Evolutionary conservation across 2,113 vertebrate species (phyloP).

Genomic region (Larimichthys polyactis): DNA sequence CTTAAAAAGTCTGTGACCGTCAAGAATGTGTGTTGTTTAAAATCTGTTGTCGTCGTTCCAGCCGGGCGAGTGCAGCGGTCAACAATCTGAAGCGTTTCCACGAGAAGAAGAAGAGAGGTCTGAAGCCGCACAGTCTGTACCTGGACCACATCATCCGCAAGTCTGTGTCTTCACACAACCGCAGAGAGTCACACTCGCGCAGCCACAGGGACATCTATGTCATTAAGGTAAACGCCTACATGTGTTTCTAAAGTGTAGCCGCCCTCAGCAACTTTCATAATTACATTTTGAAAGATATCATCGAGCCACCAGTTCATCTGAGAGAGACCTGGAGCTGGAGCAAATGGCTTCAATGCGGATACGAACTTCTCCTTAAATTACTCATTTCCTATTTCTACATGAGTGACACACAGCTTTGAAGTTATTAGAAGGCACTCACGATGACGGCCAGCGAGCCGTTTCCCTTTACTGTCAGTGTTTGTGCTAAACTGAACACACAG

Average conservation of each 20-base stretch:
- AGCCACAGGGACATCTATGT: conserved; percentile 94
- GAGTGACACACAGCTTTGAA: neutral
- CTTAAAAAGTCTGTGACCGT: neutral
- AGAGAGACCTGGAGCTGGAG: neutral
- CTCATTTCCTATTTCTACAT: neutral
- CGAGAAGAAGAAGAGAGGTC: conserved; percentile 96
- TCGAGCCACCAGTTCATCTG: neutral
- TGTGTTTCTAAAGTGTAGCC: neutral
- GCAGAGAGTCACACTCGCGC: conserved; percentile 91
- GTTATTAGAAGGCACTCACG: neutral
- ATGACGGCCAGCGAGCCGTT: neutral
- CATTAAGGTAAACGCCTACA: conserved; percentile 88
- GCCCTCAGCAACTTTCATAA: neutral
- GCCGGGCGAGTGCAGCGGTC: conserved; percentile 94
- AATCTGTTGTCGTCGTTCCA: conserved; percentile 65
- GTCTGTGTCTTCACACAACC: conserved; percentile 88
- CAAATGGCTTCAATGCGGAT: neutral
- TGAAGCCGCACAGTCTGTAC: conserved; percentile 96
- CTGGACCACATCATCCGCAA: conserved; percentile 98
- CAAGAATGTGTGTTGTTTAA: neutral
- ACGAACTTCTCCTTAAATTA: neutral
- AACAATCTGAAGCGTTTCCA: conserved; percentile 98
- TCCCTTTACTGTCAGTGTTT: neutral
- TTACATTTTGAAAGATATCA: neutral
- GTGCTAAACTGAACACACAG: neutral